A percentile compares a stretch with the other conserved stretches of the same genome.
phyloP scores from a whole-genome alignment of 2,888 invertebrate species.

The Notocelia uddmanniana region DNA sequence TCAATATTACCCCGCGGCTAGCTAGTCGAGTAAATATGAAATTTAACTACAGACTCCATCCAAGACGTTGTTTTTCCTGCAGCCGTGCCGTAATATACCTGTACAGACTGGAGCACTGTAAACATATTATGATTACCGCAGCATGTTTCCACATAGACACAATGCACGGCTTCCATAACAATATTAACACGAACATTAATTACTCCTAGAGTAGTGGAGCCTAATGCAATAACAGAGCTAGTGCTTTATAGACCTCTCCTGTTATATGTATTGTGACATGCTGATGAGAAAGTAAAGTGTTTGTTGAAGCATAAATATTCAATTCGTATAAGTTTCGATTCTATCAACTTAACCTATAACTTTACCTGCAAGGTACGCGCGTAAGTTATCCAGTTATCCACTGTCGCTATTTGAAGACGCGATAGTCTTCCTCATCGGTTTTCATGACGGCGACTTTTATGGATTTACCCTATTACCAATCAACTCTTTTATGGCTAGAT shows the following conservation, averaged over 20 bases:
- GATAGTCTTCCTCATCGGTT: too few species aligned
- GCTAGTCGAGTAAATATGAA: too few species aligned
- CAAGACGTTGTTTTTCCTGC: slow-evolving; percentile 1
- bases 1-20: too few species aligned
- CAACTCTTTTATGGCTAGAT: too few species aligned
- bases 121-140: slow-evolving; percentile 26
- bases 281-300: background rate
- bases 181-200: slow-evolving; percentile 25
- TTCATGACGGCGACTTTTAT: too few species aligned
- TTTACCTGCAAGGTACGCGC: too few species aligned
- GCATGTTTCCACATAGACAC: slow-evolving; percentile 27
- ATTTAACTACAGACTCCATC: too few species aligned
- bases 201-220: background rate
- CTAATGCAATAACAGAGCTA: background rate
- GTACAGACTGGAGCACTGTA: slow-evolving; percentile 10
- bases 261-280: background rate
- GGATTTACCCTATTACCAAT: too few species aligned
- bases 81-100: slow-evolving; percentile 3
- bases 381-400: too few species aligned
- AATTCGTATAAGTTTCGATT: too few species aligned
- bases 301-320: background rate
- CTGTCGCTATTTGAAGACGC: too few species aligned
- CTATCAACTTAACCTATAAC: too few species aligned
- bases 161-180: slow-evolving; percentile 4
- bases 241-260: background rate